Base-by-base conservation (phyloP, 2,888 invertebrate species). In the Heliconius charithonia region DNA sequence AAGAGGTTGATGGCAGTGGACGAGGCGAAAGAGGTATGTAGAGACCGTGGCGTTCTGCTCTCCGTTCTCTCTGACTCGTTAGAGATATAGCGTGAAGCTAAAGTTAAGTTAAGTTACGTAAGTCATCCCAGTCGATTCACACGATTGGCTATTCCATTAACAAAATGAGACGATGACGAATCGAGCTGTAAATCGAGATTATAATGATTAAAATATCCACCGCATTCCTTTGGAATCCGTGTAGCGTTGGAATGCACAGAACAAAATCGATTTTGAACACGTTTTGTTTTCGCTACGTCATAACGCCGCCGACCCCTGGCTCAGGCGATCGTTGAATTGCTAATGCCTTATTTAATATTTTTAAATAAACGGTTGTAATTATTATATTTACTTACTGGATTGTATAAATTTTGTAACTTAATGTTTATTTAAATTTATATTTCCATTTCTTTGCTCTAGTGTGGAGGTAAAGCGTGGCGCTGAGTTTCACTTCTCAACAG, bases 261-360 rank as follows among this genome's bases (percentile, higher is more conserved):
- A 91, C 90, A 87, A 91, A 90, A 92, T 92, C 93, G 91, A 91
- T 92, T 91, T 89, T 59, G 86, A 91, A 94, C 94, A 90, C 83
- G 94, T 94, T 94, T 93, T 91, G 91, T 92, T 94, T 94, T 93
- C 92, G 94, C 94, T 91, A 94, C 93, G 94, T 95, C 94, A 94
- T 92, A 93, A 91, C 91, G 91, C 87, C 88, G 86, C 87, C 87
- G 89, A 87, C 88, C 87, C 86, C 86, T 85, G 25, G 56, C 41
- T 41, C 19, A 41, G 41, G 13, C 41, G 62, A 74, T 62, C 41
- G 27, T 45, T 41, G 74, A 45, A 74, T 74, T 41, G 74, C 63
- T 74, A 74, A 74, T 74, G 63, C 22, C 19, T 32, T 63, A 19
- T 74, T 74, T 27, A 41, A 37, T 63, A 63, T 37, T 27, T 59